Evolutionary conservation across 1,140 invertebrate species (phyloP).

Genomic region (Aphidius ervi): DNA sequence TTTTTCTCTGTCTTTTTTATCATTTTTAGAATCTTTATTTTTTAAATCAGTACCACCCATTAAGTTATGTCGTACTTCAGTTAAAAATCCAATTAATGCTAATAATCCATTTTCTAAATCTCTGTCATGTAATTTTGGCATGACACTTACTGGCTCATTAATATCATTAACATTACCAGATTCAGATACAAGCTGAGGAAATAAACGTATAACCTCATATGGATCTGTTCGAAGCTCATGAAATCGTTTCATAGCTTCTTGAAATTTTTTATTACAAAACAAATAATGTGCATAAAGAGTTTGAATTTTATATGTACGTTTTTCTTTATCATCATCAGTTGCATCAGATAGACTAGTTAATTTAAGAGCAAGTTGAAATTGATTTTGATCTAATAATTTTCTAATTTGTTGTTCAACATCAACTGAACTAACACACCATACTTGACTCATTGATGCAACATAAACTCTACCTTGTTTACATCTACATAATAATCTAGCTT

Average conservation of each 20-base stretch:
- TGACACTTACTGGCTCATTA: slow-evolving; percentile 36
- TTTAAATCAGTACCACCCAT: slow-evolving; percentile 51
- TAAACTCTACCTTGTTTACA: slow-evolving; percentile 77
- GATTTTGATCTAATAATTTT: slow-evolving; percentile 78
- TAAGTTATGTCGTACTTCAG: slow-evolving; percentile 64
- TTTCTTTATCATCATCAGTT: slow-evolving; percentile 72
- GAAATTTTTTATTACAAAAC: slow-evolving; percentile 83
- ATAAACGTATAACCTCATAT: slow-evolving; percentile 89
- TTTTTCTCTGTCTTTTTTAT: slow-evolving; percentile 49
- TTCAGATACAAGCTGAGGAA: slow-evolving; percentile 82
- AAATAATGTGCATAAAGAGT: slow-evolving; percentile 86
- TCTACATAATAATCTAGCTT: slow-evolving; percentile 66
- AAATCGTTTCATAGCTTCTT: slow-evolving; percentile 88
- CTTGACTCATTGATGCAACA: slow-evolving; percentile 77
- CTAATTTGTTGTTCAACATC: slow-evolving; percentile 78
- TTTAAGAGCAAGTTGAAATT: slow-evolving; percentile 90
- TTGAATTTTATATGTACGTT: slow-evolving; percentile 82
- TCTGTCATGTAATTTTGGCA: slow-evolving; percentile 69
- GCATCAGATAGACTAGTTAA: slow-evolving; percentile 84
- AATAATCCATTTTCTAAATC: slow-evolving; percentile 85
- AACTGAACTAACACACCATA: slow-evolving; percentile 80
- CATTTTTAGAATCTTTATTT: slow-evolving; percentile 38
- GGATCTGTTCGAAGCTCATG: slow-evolving; percentile 85
- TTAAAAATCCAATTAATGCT: slow-evolving; percentile 86
- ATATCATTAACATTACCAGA: slow-evolving; percentile 56